Conservation (phyloP, 23 tunicate species). For the Pegea sp. region DNA sequence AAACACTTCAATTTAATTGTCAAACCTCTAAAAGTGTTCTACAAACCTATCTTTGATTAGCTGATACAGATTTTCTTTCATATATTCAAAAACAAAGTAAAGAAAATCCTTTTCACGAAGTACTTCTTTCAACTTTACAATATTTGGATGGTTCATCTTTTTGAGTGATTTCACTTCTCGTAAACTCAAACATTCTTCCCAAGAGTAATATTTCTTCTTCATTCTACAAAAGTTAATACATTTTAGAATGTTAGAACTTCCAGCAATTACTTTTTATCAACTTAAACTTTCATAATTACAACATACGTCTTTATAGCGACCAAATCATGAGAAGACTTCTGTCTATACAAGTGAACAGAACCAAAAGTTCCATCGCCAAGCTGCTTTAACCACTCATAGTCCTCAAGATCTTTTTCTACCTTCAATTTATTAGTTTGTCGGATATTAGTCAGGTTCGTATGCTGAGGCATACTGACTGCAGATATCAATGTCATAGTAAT, state of each 20-base stretch:
- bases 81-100: slow-evolving; percentile 95
- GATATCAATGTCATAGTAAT: too few species aligned
- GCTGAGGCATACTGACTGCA: too few species aligned
- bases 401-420: too few species aligned
- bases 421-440: too few species aligned
- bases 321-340: slow-evolving; percentile 55
- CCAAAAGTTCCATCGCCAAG: slow-evolving; percentile 92
- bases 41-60: slow-evolving; percentile 85
- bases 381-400: slow-evolving; percentile 21
- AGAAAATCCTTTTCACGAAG: slow-evolving; percentile 79
- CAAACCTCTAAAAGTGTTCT: too few species aligned
- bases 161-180: slow-evolving; percentile 87
- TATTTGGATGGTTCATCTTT: slow-evolving; percentile 81
- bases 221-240: slow-evolving; percentile 21
- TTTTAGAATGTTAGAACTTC: not conserved
- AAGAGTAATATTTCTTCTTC: slow-evolving; percentile 96
- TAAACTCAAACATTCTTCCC: slow-evolving; percentile 93
- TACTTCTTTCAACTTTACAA: slow-evolving; percentile 93
- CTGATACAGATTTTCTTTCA: slow-evolving; percentile 98
- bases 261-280: not conserved
- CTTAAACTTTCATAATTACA: slow-evolving; percentile 2
- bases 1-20: too few species aligned
- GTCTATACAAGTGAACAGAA: slow-evolving; percentile 36
- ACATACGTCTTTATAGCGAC: slow-evolving; percentile 83
- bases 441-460: too few species aligned